These are phyloP conservation scores for Regulus satrapa DNA, from an alignment of 2,113 vertebrate genomes.

Conservation along the genomic window DNA sequence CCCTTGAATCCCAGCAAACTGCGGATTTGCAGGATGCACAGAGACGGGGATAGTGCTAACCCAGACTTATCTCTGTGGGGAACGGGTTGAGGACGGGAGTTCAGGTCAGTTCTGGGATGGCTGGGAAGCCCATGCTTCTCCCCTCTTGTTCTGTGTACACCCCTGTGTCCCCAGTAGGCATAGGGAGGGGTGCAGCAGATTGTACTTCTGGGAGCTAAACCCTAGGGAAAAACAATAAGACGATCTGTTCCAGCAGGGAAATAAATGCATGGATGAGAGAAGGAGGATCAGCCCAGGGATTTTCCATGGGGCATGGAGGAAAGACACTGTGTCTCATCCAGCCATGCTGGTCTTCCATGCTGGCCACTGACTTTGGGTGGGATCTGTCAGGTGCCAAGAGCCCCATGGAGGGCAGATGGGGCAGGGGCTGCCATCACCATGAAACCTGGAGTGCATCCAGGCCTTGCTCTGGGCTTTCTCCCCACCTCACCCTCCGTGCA, in stretches of 20 bases:
- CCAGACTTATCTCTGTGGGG: neutral
- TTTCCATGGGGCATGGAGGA: neutral
- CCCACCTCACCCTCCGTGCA: neutral
- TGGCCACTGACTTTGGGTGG: neutral
- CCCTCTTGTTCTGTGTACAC: accelerated
- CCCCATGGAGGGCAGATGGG: neutral
- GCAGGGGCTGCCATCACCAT: accelerated
- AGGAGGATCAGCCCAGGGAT: neutral
- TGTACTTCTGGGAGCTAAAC: neutral
- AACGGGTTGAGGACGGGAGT: neutral
- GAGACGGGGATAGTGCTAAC: neutral
- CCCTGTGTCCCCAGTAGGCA: accelerated
- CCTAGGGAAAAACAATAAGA: neutral
- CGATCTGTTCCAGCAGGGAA: neutral
- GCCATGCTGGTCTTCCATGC: neutral
- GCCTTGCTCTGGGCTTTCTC: neutral
- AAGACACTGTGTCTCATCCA: neutral
- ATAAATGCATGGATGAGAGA: neutral
- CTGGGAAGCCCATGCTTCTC: neutral
- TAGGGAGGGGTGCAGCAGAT: neutral
- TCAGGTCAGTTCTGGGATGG: neutral
- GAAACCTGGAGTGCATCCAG: neutral
- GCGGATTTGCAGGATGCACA: neutral
- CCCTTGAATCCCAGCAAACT: neutral
- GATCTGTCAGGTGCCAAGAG: neutral